These are phyloP conservation scores for Hymenopus coronatus DNA, from an alignment of 2,888 invertebrate genomes.

Conservation along the genomic window DNA sequence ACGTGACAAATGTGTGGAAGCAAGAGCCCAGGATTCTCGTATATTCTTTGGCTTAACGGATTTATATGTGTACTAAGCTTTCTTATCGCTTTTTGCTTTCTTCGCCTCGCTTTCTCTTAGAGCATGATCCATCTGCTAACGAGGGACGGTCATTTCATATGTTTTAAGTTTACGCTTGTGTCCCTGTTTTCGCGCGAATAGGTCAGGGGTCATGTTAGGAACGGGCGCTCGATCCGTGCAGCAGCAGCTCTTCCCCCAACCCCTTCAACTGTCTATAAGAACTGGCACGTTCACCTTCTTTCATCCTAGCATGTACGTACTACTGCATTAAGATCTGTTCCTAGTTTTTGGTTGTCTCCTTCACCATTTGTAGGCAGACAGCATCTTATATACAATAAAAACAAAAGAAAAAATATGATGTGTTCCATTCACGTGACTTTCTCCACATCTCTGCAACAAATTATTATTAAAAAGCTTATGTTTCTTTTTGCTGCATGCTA, in stretches of 20 bases:
- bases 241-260: background rate
- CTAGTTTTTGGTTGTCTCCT: no score
- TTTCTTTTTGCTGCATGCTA: no score
- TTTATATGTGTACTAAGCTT: background rate
- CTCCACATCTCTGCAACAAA: no score
- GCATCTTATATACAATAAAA: no score
- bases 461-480: no score
- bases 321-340: no score
- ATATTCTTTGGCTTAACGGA: background rate
- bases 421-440: no score
- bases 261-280: background rate
- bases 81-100: background rate
- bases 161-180: background rate
- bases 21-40: background rate
- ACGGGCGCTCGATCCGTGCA: background rate
- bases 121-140: background rate
- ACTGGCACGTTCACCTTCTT: background rate
- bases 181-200: background rate
- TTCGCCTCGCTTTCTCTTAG: background rate
- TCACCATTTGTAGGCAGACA: no score
- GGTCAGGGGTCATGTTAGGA: background rate
- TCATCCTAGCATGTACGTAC: no score
- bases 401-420: no score
- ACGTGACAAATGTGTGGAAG: background rate
- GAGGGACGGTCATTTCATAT: background rate